A percentile compares a stretch with the other conserved stretches of the same genome.
Evolutionary conservation across 2,888 invertebrate genomes (phyloP).

Genomic region (Harpagoxenus sublaevis): DNA sequence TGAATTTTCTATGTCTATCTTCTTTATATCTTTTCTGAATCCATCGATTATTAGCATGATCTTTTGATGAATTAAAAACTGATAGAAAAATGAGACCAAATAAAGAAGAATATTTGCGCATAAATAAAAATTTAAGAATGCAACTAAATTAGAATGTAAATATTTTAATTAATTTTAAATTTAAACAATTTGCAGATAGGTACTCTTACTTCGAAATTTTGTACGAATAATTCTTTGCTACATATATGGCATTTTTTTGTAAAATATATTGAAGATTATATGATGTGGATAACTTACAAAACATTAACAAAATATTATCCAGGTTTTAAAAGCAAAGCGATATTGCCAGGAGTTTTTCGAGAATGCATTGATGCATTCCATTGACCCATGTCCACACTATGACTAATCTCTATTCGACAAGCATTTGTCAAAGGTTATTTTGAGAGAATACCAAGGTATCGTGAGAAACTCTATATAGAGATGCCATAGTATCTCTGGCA

Average conservation of each 20-base stretch:
- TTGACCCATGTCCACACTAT: not conserved
- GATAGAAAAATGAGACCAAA: not conserved
- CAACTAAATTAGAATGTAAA: not conserved
- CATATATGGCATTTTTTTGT: not conserved
- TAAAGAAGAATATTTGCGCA: not conserved
- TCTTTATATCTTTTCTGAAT: slow-evolving; percentile 6
- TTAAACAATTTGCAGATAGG: not conserved
- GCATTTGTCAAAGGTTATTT: not conserved
- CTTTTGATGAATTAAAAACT: not conserved
- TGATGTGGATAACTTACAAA: not conserved
- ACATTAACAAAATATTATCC: not conserved
- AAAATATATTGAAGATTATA: not conserved
- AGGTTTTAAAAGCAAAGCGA: not conserved
- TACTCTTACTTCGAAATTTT: not conserved
- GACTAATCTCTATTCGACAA: not conserved
- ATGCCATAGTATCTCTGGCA: slow-evolving; percentile 6
- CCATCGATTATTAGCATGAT: not conserved
- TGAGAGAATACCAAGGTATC: not conserved
- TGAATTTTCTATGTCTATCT: slow-evolving; percentile 11
- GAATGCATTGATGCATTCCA: not conserved
- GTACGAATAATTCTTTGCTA: not conserved
- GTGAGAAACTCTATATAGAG: slow-evolving; percentile 47
- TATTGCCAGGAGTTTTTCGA: not conserved
- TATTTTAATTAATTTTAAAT: slow-evolving; percentile 2
- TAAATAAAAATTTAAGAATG: not conserved